Evolutionary conservation across 1,140 invertebrate genomes (phyloP).

Genomic region (roundworm (Caenorhabditis elegans)): WBcel235 BX284604.4:7305501-7306000

Average conservation of each 20-base stretch:
- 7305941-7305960: no score
- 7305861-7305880: no score
- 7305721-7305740: neutral
- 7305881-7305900: no score
- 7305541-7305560: neutral
- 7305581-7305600: neutral
- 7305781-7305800: neutral
- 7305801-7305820: neutral
- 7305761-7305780: no score
- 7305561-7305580: neutral
- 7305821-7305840: neutral
- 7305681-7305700: neutral
- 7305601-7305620: no score
- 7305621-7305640: neutral
- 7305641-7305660: neutral
- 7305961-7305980: no score
- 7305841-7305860: no score
- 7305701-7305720: constrained; percentile 13
- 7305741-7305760: neutral
- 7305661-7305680: neutral
- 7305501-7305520: no score
- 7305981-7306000: neutral
- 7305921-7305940: no score
- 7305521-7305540: neutral
- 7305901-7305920: no score